Evolutionary conservation across 2,888 invertebrate species (phyloP).

Genomic region (Clostera curtula): DNA sequence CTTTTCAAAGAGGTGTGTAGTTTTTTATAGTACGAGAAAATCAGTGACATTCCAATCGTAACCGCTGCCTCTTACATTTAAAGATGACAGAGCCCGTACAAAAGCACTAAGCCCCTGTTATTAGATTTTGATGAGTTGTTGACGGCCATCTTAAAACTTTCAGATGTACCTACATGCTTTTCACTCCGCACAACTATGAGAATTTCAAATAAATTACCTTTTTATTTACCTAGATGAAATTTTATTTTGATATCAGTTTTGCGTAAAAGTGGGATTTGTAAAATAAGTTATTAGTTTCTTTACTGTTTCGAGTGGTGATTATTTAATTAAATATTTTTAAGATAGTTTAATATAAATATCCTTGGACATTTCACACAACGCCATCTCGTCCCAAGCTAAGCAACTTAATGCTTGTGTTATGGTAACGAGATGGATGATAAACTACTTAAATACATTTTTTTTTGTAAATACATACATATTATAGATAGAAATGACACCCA

Average conservation of each 20-base stretch:
- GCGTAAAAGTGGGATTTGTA: constrained; percentile 6
- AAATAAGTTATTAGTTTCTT: constrained; percentile 9
- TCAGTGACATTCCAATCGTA: too few relatives aligned
- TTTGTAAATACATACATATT: too few relatives aligned
- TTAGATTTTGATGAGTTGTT: constrained; percentile 60
- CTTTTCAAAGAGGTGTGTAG: too few relatives aligned
- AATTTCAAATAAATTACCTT: constrained; percentile 24
- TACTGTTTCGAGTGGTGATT: constrained; percentile 1
- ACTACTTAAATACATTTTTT: too few relatives aligned
- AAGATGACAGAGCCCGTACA: constrained; percentile 9
- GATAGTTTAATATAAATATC: neutral
- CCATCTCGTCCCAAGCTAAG: too few relatives aligned
- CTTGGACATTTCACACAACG: neutral
- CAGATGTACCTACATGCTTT: constrained; percentile 15
- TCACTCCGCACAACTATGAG: constrained; percentile 15
- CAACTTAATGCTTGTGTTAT: too few relatives aligned
- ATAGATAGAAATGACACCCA: too few relatives aligned
- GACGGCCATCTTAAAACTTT: constrained; percentile 40
- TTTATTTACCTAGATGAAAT: constrained; percentile 12
- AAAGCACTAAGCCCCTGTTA: constrained; percentile 45
- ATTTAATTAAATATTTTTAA: constrained; percentile 2
- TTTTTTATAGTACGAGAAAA: too few relatives aligned
- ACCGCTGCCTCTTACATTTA: too few relatives aligned
- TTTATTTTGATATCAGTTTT: constrained; percentile 5
- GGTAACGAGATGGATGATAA: too few relatives aligned